Evolutionary conservation across 1,140 invertebrate genomes (phyloP).

Genomic region (Brachionus sp.): DNA sequence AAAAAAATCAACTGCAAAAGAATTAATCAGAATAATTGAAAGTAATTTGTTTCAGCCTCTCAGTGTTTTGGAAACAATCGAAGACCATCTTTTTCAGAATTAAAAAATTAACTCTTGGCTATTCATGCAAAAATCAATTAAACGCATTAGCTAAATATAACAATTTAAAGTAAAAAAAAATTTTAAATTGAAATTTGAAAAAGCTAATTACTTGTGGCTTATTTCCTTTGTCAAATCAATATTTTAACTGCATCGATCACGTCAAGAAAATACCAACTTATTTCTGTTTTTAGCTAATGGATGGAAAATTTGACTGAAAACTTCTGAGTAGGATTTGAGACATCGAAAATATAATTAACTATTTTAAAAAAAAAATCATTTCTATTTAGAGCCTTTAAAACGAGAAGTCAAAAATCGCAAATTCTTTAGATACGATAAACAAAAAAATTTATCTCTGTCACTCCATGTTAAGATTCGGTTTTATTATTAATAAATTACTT

Average conservation of each 20-base stretch:
- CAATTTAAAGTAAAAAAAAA: background rate
- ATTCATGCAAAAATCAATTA: conserved; percentile 5
- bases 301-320: background rate
- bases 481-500: background rate
- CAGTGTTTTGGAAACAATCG: background rate
- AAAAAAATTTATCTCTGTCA: background rate
- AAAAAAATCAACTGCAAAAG: background rate
- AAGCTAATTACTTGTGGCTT: background rate
- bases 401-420: too few relatives aligned
- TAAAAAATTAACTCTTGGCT: background rate
- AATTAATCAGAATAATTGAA: background rate
- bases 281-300: conserved; percentile 20
- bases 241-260: background rate
- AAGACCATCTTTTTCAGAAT: background rate
- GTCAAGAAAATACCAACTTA: background rate
- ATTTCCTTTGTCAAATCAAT: background rate
- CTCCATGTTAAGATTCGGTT: background rate
- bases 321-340: background rate
- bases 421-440: background rate
- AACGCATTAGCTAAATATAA: background rate
- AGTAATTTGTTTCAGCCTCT: background rate
- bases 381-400: background rate
- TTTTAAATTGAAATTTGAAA: background rate
- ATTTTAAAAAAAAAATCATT: background rate
- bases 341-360: background rate